Percentiles rank a stretch among this genome's conserved stretches.
These are phyloP conservation scores for Anableps anableps DNA, from an alignment of 2,797 vertebrate genomes.

Conservation along the genomic window DNA sequence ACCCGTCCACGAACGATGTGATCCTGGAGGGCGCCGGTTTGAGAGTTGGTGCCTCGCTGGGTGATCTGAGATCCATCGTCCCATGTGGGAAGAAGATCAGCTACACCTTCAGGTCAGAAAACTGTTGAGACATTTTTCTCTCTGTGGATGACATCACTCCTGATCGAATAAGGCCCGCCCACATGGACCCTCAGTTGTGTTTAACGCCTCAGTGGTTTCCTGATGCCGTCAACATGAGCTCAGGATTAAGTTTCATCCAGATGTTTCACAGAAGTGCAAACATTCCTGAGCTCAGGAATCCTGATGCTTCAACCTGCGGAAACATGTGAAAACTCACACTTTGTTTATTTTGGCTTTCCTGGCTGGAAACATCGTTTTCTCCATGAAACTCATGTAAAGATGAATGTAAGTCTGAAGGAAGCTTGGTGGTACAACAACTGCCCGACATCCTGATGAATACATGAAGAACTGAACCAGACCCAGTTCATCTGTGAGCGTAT, in stretches of 20 bases:
- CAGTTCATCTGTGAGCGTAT: too few relatives aligned
- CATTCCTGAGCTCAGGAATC: slow-evolving; percentile 28
- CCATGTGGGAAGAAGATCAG: slow-evolving; percentile 86
- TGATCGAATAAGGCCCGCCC: background rate
- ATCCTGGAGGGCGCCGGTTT: slow-evolving; percentile 89
- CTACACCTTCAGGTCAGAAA: slow-evolving; percentile 88
- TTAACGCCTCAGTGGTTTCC: background rate
- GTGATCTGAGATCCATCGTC: slow-evolving; percentile 81
- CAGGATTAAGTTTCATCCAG: background rate
- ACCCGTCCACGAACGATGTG: slow-evolving; percentile 85
- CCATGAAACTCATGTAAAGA: background rate
- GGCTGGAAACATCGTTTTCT: background rate
- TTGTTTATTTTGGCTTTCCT: background rate
- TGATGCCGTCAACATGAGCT: background rate
- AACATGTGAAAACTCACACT: slow-evolving; percentile 32
- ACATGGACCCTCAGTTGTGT: background rate
- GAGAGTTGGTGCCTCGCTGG: slow-evolving; percentile 82
- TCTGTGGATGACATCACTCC: background rate
- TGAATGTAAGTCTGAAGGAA: background rate
- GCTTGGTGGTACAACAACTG: background rate
- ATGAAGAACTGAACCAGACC: background rate
- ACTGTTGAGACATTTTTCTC: background rate
- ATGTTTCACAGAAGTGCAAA: background rate
- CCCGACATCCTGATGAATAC: background rate
- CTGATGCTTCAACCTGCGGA: background rate